Evolutionary conservation across 2,113 vertebrate genomes (phyloP).

Genomic region (Tychaedon coryphoeus): DNA sequence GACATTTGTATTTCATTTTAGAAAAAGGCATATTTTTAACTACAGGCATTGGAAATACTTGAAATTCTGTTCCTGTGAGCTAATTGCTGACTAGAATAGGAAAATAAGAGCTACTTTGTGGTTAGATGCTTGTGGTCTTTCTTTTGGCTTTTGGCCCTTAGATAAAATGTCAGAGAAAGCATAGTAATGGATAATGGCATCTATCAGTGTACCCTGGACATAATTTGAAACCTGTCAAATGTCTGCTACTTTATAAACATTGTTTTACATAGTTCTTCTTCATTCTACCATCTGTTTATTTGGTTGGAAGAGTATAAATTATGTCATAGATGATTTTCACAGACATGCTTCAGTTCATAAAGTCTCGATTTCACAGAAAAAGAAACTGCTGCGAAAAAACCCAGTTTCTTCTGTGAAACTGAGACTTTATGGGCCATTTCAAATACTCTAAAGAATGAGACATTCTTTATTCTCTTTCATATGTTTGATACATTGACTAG

Average conservation of each 20-base stretch:
- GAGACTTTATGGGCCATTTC: constrained; percentile 5
- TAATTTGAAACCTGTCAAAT: constrained; percentile 44
- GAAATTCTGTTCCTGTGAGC: constrained; percentile 64
- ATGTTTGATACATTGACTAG: background rate
- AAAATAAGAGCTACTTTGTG: constrained; percentile 61
- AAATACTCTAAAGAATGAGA: constrained; percentile 3
- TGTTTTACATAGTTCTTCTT: constrained; percentile 20
- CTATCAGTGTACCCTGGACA: background rate
- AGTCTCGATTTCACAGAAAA: constrained; percentile 29
- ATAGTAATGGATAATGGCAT: background rate
- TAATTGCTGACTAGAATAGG: constrained; percentile 46
- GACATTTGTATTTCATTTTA: constrained; percentile 46
- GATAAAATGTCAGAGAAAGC: constrained; percentile 49
- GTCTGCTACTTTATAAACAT: constrained; percentile 38
- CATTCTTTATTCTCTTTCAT: constrained; percentile 7
- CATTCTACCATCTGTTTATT: background rate
- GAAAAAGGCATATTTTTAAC: constrained; percentile 51
- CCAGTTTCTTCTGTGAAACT: background rate
- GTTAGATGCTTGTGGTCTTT: constrained; percentile 50
- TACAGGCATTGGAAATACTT: constrained; percentile 56
- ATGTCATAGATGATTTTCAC: constrained; percentile 38
- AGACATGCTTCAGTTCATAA: constrained; percentile 17
- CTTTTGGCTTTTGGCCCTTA: constrained; percentile 49
- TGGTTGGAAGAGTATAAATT: constrained; percentile 19
- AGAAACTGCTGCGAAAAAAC: background rate